These are phyloP conservation scores for Agrotis segetum DNA, from an alignment of 2,888 invertebrate genomes.

Conservation along the genomic window DNA sequence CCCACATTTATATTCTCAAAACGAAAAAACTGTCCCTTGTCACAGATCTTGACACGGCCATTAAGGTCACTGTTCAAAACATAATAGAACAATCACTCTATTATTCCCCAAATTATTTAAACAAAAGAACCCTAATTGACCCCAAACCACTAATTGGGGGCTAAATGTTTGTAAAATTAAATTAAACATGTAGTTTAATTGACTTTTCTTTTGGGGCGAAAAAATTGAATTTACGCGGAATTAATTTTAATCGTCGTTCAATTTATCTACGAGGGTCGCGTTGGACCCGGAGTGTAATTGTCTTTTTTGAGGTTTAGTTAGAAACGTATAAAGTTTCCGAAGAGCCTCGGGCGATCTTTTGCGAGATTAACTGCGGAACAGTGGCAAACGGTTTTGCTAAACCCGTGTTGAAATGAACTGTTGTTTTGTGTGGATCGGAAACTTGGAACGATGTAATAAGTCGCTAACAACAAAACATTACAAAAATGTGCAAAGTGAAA, in stretches of 20 bases:
- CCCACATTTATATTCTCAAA: constrained; percentile 38
- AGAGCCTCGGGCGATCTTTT: constrained; percentile 30
- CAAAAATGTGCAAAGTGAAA: too few relatives aligned
- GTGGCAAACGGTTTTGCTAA: constrained; percentile 30
- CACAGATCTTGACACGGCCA: constrained; percentile 35
- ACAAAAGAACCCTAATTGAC: constrained; percentile 61
- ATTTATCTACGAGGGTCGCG: constrained; percentile 69
- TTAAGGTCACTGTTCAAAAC: constrained; percentile 43
- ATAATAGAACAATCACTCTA: constrained; percentile 58
- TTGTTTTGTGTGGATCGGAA: constrained; percentile 12
- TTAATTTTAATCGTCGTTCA: constrained; percentile 80
- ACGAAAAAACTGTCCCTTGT: constrained; percentile 40
- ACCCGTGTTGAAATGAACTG: constrained; percentile 16
- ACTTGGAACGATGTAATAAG: neutral
- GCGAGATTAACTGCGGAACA: constrained; percentile 28
- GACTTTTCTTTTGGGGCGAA: constrained; percentile 63
- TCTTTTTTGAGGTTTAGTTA: constrained; percentile 27
- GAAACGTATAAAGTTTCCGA: constrained; percentile 43
- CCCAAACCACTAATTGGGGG: constrained; percentile 54
- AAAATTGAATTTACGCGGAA: constrained; percentile 78
- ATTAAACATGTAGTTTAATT: constrained; percentile 73
- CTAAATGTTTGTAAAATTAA: constrained; percentile 66
- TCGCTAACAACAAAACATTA: too few relatives aligned
- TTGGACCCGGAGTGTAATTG: constrained; percentile 50
- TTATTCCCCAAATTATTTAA: constrained; percentile 59